Evolutionary conservation across 2,888 invertebrate species (phyloP).

Genomic region (Icerya purchasi): DNA sequence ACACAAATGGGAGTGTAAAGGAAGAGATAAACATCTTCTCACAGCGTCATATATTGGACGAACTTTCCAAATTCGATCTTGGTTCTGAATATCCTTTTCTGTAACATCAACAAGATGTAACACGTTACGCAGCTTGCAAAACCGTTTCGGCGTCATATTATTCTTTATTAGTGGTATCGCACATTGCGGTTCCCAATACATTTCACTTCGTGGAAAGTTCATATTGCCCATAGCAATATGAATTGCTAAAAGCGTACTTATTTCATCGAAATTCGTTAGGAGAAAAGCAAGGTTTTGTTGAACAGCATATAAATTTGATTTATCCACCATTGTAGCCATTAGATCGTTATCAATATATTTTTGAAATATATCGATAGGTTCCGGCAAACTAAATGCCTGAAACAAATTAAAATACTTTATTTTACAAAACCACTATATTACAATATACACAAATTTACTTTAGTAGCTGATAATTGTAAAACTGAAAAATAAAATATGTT

Average conservation of each 20-base stretch:
- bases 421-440: not conserved
- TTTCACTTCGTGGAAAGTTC: not conserved
- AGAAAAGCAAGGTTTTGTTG: not conserved
- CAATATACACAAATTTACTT: not conserved
- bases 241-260: not conserved
- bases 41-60: slow-evolving; percentile 17
- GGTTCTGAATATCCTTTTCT: slow-evolving; percentile 6
- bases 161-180: not conserved
- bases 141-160: not conserved
- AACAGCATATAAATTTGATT: no score
- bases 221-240: slow-evolving; percentile 4
- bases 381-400: not conserved
- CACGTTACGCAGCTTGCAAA: slow-evolving; percentile 1
- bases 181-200: not conserved
- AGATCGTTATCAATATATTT: slow-evolving; percentile 1
- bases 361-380: slow-evolving; percentile 2
- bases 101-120: slow-evolving; percentile 6
- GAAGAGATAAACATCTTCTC: slow-evolving; percentile 15
- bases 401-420: no score
- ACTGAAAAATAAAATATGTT: no score
- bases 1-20: slow-evolving; percentile 9
- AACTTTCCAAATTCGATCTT: slow-evolving; percentile 18
- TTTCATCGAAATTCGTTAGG: not conserved
- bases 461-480: no score
- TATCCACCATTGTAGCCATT: not conserved